Evolutionary conservation across 2,797 vertebrate genomes (phyloP), one percentile per base, ranked within the genome.

Genomic region (Eptatretus atami): DNA sequence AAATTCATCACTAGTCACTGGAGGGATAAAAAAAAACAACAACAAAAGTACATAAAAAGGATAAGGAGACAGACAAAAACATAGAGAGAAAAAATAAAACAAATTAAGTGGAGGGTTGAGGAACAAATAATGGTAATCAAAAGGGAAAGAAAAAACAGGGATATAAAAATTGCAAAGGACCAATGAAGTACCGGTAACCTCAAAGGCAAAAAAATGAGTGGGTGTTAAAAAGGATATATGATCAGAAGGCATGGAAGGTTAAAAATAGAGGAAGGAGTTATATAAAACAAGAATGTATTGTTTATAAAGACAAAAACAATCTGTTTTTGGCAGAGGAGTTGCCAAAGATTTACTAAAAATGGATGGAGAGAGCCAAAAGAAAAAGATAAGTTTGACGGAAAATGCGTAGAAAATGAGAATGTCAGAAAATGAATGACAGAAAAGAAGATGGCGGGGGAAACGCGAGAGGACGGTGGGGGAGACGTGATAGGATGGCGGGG

Each of bases 1-100:
- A 64, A 71, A 53, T 66, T 78, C 71, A 31, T 70, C 70, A 69
- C 77, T 74, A 70, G 73, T 64, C 71, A 84, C 79, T 79, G 71
- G 24, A 25, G 55, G 64, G 31, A 44, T 44, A 44, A 44, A 44
- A 44, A 44, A 44, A 44, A 44, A 8, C 2, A 19, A 19, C 19
- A 19, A 19, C 19, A 44, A 4, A 44, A 44, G 31, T 4, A 44
- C 31, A 44, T 44, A 44, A 44, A 44, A 44, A 44, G 31, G 31
- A 44, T 44, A 44, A 44, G 12, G 31, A n/a, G 13, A 10, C n/a
- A 65, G 54, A 61, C 52, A 52, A 52, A 65, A 52, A 31, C 31
- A 9, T 12, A 24, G 31, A 6, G n/a, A 15, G 14, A 19, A 19
- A 19, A 19, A 19, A 19, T 19, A 14, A 53, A 11, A 19, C 14